Evolutionary conservation across 2,113 vertebrate species (phyloP).

Genomic region (Aplodontia rufa): DNA sequence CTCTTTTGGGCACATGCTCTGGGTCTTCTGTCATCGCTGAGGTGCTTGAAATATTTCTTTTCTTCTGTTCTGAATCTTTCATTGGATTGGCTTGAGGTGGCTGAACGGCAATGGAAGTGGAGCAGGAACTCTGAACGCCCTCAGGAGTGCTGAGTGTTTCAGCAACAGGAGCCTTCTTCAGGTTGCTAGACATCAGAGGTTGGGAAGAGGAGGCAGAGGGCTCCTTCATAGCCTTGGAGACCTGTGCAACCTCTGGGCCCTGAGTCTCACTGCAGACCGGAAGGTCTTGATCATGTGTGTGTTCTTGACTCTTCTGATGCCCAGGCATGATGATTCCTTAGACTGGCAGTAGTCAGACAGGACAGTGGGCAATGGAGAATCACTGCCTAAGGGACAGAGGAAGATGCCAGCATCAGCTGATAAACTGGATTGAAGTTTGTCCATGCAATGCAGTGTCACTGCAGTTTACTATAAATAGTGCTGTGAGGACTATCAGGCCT

Average conservation of each 20-base stretch:
- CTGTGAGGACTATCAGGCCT: not conserved
- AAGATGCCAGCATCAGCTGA: not conserved
- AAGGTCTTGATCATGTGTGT: too few species aligned
- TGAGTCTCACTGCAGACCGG: not conserved
- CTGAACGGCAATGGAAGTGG: not conserved
- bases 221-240: not conserved
- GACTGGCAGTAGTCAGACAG: not conserved
- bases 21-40: rapidly evolving
- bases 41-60: too few species aligned
- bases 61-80: too few species aligned
- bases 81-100: too few species aligned
- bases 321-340: not conserved
- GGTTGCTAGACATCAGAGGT: not conserved
- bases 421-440: not conserved
- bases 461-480: not conserved
- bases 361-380: not conserved
- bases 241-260: not conserved
- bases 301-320: too few species aligned
- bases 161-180: not conserved
- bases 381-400: not conserved
- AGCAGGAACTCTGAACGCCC: not conserved
- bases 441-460: not conserved
- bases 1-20: not conserved
- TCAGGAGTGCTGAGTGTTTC: not conserved
- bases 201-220: not conserved